Evolutionary conservation across 2,797 vertebrate species (phyloP).

Genomic region (Chanos chanos): DNA sequence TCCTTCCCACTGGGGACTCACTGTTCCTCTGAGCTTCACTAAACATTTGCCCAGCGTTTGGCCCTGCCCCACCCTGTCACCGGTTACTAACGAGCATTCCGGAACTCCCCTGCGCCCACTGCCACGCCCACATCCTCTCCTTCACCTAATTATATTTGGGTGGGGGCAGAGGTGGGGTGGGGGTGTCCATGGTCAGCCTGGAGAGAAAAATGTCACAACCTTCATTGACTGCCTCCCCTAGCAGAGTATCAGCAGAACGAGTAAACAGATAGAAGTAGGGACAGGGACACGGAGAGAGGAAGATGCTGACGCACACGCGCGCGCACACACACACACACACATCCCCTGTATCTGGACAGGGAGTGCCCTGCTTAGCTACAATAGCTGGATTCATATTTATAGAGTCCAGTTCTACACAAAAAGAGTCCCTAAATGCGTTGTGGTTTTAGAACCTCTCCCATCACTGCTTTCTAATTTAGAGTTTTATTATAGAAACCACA

Average conservation of each 20-base stretch:
- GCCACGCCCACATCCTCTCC: slow-evolving; percentile 35
- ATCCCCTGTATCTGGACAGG: slow-evolving; percentile 47
- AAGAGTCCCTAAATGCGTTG: slow-evolving; percentile 67
- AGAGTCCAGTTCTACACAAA: slow-evolving; percentile 56
- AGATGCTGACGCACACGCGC: slow-evolving; percentile 33
- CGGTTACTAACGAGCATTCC: slow-evolving; percentile 36
- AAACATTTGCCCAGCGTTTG: slow-evolving; percentile 3
- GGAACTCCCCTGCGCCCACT: slow-evolving; percentile 13
- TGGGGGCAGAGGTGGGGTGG: background rate
- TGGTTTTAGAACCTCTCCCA: slow-evolving; percentile 60
- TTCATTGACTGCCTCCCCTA: slow-evolving; percentile 21
- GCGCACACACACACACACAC: slow-evolving; percentile 26
- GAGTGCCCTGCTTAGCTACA: slow-evolving; percentile 42
- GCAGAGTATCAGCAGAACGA: slow-evolving; percentile 68
- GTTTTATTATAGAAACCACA: slow-evolving; percentile 54
- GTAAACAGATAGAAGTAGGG: slow-evolving; percentile 52
- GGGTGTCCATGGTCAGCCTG: slow-evolving; percentile 23
- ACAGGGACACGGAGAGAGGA: background rate
- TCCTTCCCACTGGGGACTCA: slow-evolving; percentile 15
- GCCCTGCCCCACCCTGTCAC: slow-evolving; percentile 22
- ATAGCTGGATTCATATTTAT: slow-evolving; percentile 63
- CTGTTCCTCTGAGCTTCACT: slow-evolving; percentile 2
- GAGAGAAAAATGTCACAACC: slow-evolving; percentile 30
- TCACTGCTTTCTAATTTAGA: slow-evolving; percentile 71
- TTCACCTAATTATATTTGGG: slow-evolving; percentile 46